Evolutionary conservation across 1,140 invertebrate species (phyloP).

Genomic region (Drosophila gunungcola): DNA sequence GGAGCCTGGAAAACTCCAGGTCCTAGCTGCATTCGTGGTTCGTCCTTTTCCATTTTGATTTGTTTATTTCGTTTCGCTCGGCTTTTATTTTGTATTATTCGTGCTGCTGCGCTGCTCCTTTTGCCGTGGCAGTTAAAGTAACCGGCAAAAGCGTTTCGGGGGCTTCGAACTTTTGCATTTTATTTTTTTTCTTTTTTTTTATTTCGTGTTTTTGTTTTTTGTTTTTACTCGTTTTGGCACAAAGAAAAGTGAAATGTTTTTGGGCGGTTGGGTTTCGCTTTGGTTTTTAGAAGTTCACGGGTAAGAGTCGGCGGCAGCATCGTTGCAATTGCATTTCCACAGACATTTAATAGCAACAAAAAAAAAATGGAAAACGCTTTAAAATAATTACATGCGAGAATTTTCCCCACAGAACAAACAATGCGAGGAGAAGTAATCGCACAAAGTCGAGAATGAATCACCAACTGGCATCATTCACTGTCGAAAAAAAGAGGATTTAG

Average conservation of each 20-base stretch:
- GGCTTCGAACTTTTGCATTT: constrained; percentile 77
- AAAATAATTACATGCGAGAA: constrained; percentile 63
- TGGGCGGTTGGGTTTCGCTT: constrained; percentile 26
- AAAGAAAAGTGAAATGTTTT: constrained; percentile 80
- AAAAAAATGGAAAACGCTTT: constrained; percentile 41
- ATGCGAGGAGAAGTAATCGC: constrained; percentile 10
- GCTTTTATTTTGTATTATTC: constrained; percentile 30
- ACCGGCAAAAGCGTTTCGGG: constrained; percentile 54
- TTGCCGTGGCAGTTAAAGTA: constrained; percentile 60
- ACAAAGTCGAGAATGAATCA: constrained; percentile 36
- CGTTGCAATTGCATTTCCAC: constrained; percentile 58
- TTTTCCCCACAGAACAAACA: constrained; percentile 25
- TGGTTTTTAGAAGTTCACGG: constrained; percentile 42
- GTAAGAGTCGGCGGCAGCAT: constrained; percentile 6
- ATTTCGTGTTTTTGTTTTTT: constrained; percentile 19
- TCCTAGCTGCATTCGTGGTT: constrained; percentile 53
- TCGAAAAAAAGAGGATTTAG: constrained; percentile 15
- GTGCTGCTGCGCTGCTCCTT: constrained; percentile 13
- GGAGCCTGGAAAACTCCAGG: constrained; percentile 36
- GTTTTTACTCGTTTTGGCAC: constrained; percentile 52
- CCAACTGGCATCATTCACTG: constrained; percentile 44
- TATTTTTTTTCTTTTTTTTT: constrained; percentile 24
- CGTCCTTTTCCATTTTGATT: constrained; percentile 37
- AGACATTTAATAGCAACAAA: constrained; percentile 41
- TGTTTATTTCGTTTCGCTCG: constrained; percentile 57